A percentile compares a stretch with the other conserved stretches of the same genome.
These are phyloP conservation scores for Blomia tropicalis DNA, from an alignment of 2,888 invertebrate genomes.

Conservation along the genomic window DNA sequence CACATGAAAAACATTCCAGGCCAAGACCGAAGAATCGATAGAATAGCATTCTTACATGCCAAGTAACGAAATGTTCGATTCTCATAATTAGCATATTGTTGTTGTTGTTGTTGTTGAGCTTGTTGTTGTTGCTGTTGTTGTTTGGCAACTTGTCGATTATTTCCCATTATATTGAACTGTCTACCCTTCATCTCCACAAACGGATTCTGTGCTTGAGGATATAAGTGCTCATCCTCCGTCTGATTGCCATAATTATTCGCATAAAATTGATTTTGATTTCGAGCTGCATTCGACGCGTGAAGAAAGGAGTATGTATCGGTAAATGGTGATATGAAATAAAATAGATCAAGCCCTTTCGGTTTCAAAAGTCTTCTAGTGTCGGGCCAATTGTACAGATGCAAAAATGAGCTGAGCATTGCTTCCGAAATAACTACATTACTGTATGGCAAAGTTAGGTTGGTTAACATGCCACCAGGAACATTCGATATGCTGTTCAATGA, in stretches of 20 bases:
- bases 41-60: constrained; percentile 59
- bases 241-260: no score
- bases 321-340: constrained; percentile 15
- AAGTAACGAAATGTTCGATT: constrained; percentile 62
- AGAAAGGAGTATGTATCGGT: constrained; percentile 11
- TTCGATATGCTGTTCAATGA: background rate
- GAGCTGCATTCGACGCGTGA: constrained; percentile 8
- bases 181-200: background rate
- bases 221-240: background rate
- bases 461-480: background rate
- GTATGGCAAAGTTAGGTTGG: background rate
- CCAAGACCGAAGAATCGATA: constrained; percentile 70
- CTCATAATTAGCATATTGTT: constrained; percentile 35
- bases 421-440: constrained; percentile 10
- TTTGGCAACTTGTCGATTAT: background rate
- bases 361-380: background rate
- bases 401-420: background rate
- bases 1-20: constrained; percentile 42
- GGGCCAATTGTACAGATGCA: constrained; percentile 7
- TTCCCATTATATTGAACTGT: background rate
- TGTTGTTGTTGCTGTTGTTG: background rate
- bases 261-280: background rate
- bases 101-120: background rate
- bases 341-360: constrained; percentile 8
- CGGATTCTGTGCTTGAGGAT: background rate